Evolutionary conservation across 2,797 vertebrate species (phyloP).

Genomic region (Garrulus glandarius): DNA sequence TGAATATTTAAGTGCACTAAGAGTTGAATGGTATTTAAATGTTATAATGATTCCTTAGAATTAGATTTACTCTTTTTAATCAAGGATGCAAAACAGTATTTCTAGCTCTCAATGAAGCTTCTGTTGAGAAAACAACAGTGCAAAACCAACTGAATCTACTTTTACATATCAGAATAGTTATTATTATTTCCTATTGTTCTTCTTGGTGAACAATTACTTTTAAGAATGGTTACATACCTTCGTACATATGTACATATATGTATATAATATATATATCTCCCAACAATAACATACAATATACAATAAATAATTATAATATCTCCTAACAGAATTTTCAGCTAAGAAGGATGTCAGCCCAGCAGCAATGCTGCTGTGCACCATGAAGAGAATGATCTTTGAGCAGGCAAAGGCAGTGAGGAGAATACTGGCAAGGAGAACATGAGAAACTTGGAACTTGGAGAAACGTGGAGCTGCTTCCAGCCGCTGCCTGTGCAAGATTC

Average conservation of each 20-base stretch:
- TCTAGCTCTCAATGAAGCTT: constrained; percentile 48
- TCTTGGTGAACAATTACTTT: constrained; percentile 34
- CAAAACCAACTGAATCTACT: constrained; percentile 32
- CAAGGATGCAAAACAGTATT: constrained; percentile 54
- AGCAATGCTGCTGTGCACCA: neutral
- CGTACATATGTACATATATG: fast-evolving
- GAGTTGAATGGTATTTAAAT: constrained; percentile 67
- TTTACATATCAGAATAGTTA: constrained; percentile 42
- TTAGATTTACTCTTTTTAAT: constrained; percentile 71
- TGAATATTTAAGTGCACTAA: constrained; percentile 29
- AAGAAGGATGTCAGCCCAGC: constrained; percentile 26
- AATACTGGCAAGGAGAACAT: neutral
- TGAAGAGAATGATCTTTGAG: neutral
- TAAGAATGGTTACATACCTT: neutral
- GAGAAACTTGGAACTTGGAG: neutral
- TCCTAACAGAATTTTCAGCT: constrained; percentile 5
- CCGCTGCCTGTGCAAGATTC: neutral
- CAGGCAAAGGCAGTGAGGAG: neutral
- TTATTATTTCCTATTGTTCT: constrained; percentile 35
- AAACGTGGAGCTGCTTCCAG: neutral
- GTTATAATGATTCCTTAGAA: constrained; percentile 61
- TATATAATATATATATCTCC: neutral
- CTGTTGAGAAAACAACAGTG: constrained; percentile 7
- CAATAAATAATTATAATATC: no score
- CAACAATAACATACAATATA: neutral